Evolutionary conservation across 2,888 invertebrate genomes (phyloP), one percentile per base, ranked within the genome.

Genomic region (Tryphoninae sp.): DNA sequence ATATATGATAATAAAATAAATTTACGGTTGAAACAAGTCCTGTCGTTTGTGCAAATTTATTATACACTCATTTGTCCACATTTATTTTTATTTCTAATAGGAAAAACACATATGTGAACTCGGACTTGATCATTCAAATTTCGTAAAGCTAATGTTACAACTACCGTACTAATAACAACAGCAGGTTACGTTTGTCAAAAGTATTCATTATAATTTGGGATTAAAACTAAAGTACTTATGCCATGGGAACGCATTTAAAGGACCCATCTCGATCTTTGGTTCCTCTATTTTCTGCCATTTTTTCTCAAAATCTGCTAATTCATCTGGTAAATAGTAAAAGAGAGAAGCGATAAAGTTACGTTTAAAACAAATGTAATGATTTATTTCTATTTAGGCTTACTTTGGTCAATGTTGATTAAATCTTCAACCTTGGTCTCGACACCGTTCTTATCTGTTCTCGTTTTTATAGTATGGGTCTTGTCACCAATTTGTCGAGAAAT

Each of bases 401-500:
- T 88, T 86, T 90, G 87, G 84, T 90, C 87, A 59, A 89, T 87
- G 75, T 91, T 90, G 45, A 89, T 82, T 19, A 92, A 80, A 82
- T 90, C 86, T 82, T 91, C 91, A 6, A 87, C 88, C 82, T 87
- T 87, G 1, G 87, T 89, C 86, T 91, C 89, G 6, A 87, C 78
- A 6, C 92, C 92, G 81, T 89, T 85, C 75, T 89, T 89, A 69
- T 91, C 89, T 77, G 77, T 89, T 71, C 82, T 88, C 6, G 86
- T 89, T 49, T 88, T 88, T 19, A 91, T 73, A 8, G 89, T 88
- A 67, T 91, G 88, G 9, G 87, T 87, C 84, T 92, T 89, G 77
- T 90, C 89, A 9, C 89, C 90, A 22, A 88, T 86, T 86, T 90
- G 87, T 33, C 88, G 86, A 26, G 93, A 94, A 45, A 94, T 89